Percentiles rank a stretch among this genome's conserved stretches.
Conservation (phyloP, 2,797 vertebrate genomes). For the Natrix natrix region DNA sequence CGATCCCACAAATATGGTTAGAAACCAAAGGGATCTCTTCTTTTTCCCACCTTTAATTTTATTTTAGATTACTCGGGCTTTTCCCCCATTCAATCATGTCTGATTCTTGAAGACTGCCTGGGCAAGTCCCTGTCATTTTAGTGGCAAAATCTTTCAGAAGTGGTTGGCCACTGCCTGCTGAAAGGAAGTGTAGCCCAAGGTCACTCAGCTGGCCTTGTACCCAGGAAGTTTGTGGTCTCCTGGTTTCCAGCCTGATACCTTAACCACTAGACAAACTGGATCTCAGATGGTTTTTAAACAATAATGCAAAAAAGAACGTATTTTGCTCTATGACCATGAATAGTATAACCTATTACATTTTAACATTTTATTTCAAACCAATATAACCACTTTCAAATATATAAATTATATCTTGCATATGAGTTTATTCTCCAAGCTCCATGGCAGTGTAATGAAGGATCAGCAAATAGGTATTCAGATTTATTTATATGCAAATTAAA, state of each 20-base stretch:
- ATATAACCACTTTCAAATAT: not conserved
- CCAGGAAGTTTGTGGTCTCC: no score
- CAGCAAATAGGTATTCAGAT: not conserved
- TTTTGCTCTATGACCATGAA: not conserved
- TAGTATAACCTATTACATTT: not conserved
- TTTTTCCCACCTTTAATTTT: not conserved
- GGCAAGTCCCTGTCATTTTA: no score
- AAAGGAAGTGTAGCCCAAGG: no score
- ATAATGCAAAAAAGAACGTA: not conserved
- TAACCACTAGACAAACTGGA: no score
- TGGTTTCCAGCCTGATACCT: no score
- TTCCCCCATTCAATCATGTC: no score
- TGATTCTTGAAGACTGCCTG: no score
- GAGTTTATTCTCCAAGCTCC: not conserved
- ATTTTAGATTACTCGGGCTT: not conserved
- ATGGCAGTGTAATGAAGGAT: not conserved
- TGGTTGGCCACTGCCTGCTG: no score
- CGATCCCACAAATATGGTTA: no score
- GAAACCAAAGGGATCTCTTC: not conserved
- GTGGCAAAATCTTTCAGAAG: no score
- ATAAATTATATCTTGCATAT: not conserved
- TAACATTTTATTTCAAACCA: not conserved
- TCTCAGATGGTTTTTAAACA: not conserved
- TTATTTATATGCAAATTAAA: not conserved
- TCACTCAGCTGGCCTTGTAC: no score